phyloP scores from a whole-genome alignment of 2,797 vertebrate species.

The Saxicola maurus region DNA sequence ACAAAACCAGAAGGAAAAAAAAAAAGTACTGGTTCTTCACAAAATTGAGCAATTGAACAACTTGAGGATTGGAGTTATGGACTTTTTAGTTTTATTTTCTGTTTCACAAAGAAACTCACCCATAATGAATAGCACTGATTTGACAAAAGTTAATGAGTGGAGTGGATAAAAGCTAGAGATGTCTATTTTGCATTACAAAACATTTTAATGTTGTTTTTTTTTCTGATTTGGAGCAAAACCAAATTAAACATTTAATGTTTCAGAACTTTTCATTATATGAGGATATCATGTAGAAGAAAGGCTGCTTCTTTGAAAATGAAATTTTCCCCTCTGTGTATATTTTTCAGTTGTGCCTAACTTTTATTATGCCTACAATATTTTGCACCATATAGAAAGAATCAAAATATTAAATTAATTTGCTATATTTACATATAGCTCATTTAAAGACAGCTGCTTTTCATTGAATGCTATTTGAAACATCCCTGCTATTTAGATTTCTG shows the following conservation, averaged over 20 bases:
- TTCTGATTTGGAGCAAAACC: slow-evolving; percentile 9
- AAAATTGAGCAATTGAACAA: slow-evolving; percentile 31
- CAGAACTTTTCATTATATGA: slow-evolving; percentile 17
- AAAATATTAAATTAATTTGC: slow-evolving; percentile 29
- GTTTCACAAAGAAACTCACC: slow-evolving; percentile 16
- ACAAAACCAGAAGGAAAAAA: not conserved
- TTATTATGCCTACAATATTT: not conserved
- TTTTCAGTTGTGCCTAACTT: slow-evolving; percentile 17
- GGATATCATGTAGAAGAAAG: not conserved
- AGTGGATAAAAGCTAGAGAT: slow-evolving; percentile 37
- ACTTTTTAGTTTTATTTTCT: slow-evolving; percentile 39
- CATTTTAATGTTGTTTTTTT: not conserved
- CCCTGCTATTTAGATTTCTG: not conserved
- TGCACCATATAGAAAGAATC: not conserved
- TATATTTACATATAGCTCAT: not conserved
- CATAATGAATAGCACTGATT: slow-evolving; percentile 48
- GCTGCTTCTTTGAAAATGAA: not conserved
- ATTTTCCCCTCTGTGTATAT: not conserved
- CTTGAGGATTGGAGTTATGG: not conserved
- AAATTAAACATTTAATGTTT: slow-evolving; percentile 38
- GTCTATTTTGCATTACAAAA: slow-evolving; percentile 51
- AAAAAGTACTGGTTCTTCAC: not conserved
- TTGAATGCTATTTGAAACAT: not conserved
- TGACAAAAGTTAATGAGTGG: slow-evolving; percentile 42
- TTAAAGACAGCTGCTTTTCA: slow-evolving; percentile 25